These are phyloP conservation scores for Montifringilla adamsi DNA, from an alignment of 2,113 vertebrate genomes.

Conservation along the genomic window DNA sequence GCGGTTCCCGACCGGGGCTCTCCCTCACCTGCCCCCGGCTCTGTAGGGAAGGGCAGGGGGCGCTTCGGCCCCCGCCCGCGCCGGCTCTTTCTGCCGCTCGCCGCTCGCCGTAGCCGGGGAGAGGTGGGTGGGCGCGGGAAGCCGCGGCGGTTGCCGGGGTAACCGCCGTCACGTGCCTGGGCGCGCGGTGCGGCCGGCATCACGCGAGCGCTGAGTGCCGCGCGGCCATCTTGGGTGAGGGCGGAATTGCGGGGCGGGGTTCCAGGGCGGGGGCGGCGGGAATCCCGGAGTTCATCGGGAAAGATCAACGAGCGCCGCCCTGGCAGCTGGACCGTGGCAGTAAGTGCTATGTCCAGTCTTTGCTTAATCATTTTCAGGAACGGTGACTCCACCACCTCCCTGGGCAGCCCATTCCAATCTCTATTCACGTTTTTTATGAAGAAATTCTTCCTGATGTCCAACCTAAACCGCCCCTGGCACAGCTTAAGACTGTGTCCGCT, in stretches of 20 bases:
- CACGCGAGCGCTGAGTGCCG: background rate
- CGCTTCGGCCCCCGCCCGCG: background rate
- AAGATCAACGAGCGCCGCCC: accelerated
- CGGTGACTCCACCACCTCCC: too few relatives aligned
- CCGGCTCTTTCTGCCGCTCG: background rate
- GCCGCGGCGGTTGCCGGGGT: background rate
- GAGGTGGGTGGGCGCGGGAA: background rate
- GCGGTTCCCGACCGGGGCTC: background rate
- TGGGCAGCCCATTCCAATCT: background rate
- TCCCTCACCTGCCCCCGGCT: background rate
- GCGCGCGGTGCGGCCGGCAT: background rate
- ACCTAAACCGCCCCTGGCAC: background rate
- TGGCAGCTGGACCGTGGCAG: background rate
- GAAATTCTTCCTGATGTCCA: background rate
- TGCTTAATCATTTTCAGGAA: background rate
- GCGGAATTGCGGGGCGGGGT: accelerated
- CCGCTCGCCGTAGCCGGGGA: background rate
- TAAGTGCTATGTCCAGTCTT: background rate
- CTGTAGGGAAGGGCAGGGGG: background rate
- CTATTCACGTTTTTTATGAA: background rate
- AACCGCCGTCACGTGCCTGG: background rate
- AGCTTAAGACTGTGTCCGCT: background rate
- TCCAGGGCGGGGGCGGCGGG: accelerated
- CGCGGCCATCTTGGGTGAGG: background rate
- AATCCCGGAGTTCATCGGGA: accelerated